These are phyloP conservation scores for Pyxicephalus adspersus DNA, from an alignment of 2,113 vertebrate species.

Conservation along the genomic window DNA sequence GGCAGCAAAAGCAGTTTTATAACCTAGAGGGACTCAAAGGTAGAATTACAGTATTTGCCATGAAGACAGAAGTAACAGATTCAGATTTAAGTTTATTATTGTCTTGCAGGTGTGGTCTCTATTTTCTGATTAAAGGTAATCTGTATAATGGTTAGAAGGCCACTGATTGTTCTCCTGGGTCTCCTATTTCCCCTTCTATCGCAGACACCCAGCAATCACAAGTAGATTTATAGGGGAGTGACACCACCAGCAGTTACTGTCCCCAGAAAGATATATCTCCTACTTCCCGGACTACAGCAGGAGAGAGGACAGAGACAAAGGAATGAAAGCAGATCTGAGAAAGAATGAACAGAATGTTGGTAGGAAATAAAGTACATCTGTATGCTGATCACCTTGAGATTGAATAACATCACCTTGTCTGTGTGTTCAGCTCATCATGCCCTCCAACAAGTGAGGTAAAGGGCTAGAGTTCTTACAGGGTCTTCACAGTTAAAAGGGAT, in stretches of 20 bases:
- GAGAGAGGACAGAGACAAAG: conserved; percentile 33
- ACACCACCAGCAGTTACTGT: conserved; percentile 48
- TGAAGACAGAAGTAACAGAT: background rate
- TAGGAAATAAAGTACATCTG: background rate
- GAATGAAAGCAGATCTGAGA: conserved; percentile 27
- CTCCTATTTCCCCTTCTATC: conserved; percentile 25
- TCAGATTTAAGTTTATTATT: background rate
- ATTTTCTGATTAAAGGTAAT: conserved; percentile 13
- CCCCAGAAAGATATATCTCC: conserved; percentile 40
- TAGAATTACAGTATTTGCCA: no score
- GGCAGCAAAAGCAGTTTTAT: no score
- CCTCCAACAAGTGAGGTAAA: background rate
- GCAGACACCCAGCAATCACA: conserved; percentile 15
- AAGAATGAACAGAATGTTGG: conserved; percentile 8
- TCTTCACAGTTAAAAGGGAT: conserved; percentile 30
- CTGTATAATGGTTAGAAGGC: conserved; percentile 1
- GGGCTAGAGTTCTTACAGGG: conserved; percentile 4
- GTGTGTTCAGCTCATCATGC: background rate
- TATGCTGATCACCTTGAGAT: background rate
- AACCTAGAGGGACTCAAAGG: no score
- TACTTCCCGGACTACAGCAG: conserved; percentile 39
- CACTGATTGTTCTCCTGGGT: background rate
- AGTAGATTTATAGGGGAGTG: conserved; percentile 40
- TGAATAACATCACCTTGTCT: background rate
- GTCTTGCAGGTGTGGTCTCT: background rate